These are phyloP conservation scores for Chaenocephalus aceratus DNA, from an alignment of 2,113 vertebrate genomes.

Conservation along the genomic window DNA sequence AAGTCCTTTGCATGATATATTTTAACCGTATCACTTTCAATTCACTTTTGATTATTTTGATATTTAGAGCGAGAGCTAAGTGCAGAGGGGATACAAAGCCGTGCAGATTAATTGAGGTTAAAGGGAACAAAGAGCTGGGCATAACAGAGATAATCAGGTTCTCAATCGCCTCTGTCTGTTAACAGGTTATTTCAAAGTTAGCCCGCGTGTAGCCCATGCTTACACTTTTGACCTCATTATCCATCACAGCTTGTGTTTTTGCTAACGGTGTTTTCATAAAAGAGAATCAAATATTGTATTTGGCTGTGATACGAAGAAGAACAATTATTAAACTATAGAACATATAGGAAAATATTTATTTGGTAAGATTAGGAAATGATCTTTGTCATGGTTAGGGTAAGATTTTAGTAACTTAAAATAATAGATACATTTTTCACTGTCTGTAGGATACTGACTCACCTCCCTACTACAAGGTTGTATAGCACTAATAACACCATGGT, in stretches of 20 bases:
- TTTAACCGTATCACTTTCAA: slow-evolving; percentile 31
- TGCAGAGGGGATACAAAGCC: slow-evolving; percentile 24
- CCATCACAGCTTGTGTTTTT: not conserved
- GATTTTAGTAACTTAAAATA: not conserved
- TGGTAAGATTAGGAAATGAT: not conserved
- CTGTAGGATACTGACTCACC: not conserved
- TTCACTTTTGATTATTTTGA: slow-evolving; percentile 38
- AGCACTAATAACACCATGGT: not conserved
- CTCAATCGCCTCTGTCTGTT: not conserved
- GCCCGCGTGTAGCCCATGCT: not conserved
- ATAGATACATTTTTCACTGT: not conserved
- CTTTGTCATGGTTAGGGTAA: not conserved
- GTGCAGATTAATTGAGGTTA: slow-evolving; percentile 38
- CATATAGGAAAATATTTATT: not conserved
- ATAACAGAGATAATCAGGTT: slow-evolving; percentile 27
- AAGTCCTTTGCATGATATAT: slow-evolving; percentile 13
- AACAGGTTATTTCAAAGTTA: slow-evolving; percentile 5
- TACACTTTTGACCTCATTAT: not conserved
- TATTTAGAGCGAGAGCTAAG: slow-evolving; percentile 6
- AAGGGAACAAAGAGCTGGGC: slow-evolving; percentile 28
- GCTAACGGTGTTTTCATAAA: not conserved
- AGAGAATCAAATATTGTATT: not conserved
- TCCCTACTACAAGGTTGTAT: not conserved
- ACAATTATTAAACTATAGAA: not conserved
- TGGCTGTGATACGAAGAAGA: slow-evolving; percentile 5